A percentile compares a stretch with the other conserved stretches of the same genome.
Evolutionary conservation across 53 echinoderm and acorn worm genomes (phyloP).

Genomic region (Mesocentrotus franciscanus): DNA sequence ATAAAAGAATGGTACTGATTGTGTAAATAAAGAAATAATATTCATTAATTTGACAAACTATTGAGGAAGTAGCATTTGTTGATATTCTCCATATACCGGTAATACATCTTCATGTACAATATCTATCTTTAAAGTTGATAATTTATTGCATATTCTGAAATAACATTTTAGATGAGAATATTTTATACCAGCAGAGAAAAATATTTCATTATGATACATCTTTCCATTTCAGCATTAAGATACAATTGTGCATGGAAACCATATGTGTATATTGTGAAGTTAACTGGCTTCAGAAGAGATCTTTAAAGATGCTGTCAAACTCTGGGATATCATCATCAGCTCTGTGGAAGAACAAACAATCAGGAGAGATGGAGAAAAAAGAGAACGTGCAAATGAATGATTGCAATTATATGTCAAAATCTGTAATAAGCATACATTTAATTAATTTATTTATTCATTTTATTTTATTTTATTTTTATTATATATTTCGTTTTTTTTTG

Average conservation of each 20-base stretch:
- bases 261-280: neutral
- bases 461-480: neutral
- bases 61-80: neutral
- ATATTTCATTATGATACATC: too few species aligned
- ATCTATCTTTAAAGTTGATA: too few species aligned
- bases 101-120: neutral
- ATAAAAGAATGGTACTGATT: too few species aligned
- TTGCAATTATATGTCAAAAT: neutral
- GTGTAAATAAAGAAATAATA: too few species aligned
- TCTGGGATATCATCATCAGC: slow-evolving; percentile 44
- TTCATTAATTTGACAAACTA: too few species aligned
- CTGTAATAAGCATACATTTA: neutral
- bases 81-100: neutral
- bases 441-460: too few species aligned
- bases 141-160: too few species aligned
- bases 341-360: neutral
- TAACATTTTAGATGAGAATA: too few species aligned
- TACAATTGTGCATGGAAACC: neutral
- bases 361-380: neutral
- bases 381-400: neutral
- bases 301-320: slow-evolving; percentile 54
- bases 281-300: slow-evolving; percentile 20
- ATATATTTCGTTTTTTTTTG: too few species aligned
- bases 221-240: too few species aligned
- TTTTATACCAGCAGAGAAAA: too few species aligned